A percentile compares a stretch with the other conserved stretches of the same genome.
These are phyloP conservation scores for Clarias batrachus DNA, from an alignment of 2,113 vertebrate species.

Conservation along the genomic window DNA sequence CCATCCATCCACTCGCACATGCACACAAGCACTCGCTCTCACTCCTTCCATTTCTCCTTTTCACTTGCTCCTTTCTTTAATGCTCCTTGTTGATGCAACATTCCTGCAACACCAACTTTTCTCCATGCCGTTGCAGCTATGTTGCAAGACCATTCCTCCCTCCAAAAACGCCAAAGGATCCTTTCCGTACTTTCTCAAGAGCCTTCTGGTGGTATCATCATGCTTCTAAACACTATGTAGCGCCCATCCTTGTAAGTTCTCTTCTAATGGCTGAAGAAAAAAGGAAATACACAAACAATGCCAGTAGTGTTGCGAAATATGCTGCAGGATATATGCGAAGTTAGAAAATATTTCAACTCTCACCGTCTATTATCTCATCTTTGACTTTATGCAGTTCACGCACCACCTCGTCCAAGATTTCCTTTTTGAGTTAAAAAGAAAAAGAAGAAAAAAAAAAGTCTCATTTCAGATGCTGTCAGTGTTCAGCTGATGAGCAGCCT, in stretches of 20 bases:
- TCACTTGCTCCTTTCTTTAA: slow-evolving; percentile 66
- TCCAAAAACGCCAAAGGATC: slow-evolving; percentile 4
- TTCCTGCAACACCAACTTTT: slow-evolving; percentile 66
- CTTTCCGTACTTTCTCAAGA: slow-evolving; percentile 62
- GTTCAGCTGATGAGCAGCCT: neutral
- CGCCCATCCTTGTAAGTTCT: slow-evolving; percentile 92
- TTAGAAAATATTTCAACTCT: slow-evolving; percentile 55
- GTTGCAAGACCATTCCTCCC: slow-evolving; percentile 68
- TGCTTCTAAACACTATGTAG: slow-evolving; percentile 80
- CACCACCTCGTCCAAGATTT: slow-evolving; percentile 98
- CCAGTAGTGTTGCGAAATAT: neutral
- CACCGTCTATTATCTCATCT: slow-evolving; percentile 98
- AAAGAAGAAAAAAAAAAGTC: neutral
- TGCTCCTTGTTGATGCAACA: slow-evolving; percentile 73
- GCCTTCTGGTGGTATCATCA: slow-evolving; percentile 58
- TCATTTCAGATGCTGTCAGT: neutral
- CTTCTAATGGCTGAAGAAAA: slow-evolving; percentile 87
- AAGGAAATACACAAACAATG: slow-evolving; percentile 6
- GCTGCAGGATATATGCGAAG: neutral
- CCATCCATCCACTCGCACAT: slow-evolving; percentile 24
- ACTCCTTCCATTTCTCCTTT: slow-evolving; percentile 34
- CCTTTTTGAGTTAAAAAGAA: slow-evolving; percentile 68
- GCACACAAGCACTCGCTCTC: slow-evolving; percentile 26
- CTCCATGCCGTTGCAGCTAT: slow-evolving; percentile 69
- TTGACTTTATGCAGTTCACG: slow-evolving; percentile 98